Percentiles rank a stretch among this genome's conserved stretches.
Evolutionary conservation across 2,888 invertebrate genomes (phyloP).

Genomic region (Tipula vernalis): DNA sequence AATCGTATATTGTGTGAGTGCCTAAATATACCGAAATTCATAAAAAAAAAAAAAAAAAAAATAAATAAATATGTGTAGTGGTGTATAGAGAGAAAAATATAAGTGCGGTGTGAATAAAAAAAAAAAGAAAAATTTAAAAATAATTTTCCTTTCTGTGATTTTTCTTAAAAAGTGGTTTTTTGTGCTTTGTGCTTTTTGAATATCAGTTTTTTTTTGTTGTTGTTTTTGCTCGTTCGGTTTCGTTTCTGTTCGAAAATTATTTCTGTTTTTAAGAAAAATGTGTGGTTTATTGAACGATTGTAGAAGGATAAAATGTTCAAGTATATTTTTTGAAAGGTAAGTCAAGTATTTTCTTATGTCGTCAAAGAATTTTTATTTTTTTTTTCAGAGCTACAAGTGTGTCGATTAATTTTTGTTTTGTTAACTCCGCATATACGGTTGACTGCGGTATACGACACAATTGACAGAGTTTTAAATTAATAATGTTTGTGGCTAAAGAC

Average conservation of each 20-base stretch:
- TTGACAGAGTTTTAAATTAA: too few relatives aligned
- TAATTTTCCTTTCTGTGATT: background rate
- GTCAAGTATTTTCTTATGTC: background rate
- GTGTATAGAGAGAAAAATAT: background rate
- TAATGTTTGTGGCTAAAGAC: too few relatives aligned
- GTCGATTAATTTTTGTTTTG: background rate
- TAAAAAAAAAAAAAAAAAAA: background rate
- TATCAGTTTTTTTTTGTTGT: background rate
- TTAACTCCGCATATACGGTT: too few relatives aligned
- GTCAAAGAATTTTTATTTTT: background rate
- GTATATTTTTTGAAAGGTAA: background rate
- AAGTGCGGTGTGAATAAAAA: background rate
- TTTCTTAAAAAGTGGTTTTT: background rate
- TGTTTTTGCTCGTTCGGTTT: background rate
- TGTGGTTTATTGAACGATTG: background rate
- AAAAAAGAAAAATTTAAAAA: background rate
- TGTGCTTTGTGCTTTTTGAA: background rate
- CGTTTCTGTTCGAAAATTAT: background rate
- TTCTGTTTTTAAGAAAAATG: background rate
- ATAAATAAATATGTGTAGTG: background rate
- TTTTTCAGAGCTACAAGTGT: background rate
- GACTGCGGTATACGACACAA: too few relatives aligned
- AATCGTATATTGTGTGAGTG: background rate
- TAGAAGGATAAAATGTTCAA: slow-evolving; percentile 5
- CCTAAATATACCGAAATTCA: background rate